Evolutionary conservation across 2,797 vertebrate genomes (phyloP).

Genomic region (Tiaroga cobitis): DNA sequence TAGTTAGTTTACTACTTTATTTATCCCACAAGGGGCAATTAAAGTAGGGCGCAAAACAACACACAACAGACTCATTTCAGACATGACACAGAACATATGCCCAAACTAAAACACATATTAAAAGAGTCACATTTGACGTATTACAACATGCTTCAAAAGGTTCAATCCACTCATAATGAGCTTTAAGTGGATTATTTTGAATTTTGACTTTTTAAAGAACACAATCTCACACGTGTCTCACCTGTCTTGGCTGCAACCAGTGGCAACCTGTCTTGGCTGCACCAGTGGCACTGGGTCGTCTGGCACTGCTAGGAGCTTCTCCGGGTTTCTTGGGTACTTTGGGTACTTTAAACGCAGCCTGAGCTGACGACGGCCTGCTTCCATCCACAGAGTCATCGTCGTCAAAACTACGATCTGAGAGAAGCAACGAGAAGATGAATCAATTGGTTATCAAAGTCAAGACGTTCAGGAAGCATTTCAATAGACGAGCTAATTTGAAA

Average conservation of each 20-base stretch:
- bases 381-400: conserved; percentile 98
- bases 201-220: neutral
- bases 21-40: no score
- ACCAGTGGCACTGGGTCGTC: conserved; percentile 88
- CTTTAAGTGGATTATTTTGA: neutral
- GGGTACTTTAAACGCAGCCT: conserved; percentile 93
- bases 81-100: no score
- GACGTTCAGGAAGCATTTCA: neutral
- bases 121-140: no score
- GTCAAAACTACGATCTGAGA: conserved; percentile 94
- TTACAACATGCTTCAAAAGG: no score
- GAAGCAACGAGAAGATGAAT: neutral
- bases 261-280: conserved; percentile 90
- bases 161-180: no score
- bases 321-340: conserved; percentile 90
- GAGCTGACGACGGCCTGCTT: conserved; percentile 87
- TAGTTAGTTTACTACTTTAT: neutral
- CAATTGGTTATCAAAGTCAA: neutral
- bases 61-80: no score
- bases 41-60: no score
- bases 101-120: no score
- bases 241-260: conserved; percentile 88
- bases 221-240: conserved; percentile 55
- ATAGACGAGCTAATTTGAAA: neutral
- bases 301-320: conserved; percentile 83